Conservation (phyloP, 1,140 invertebrate species). For the Zophobas atratus region DNA sequence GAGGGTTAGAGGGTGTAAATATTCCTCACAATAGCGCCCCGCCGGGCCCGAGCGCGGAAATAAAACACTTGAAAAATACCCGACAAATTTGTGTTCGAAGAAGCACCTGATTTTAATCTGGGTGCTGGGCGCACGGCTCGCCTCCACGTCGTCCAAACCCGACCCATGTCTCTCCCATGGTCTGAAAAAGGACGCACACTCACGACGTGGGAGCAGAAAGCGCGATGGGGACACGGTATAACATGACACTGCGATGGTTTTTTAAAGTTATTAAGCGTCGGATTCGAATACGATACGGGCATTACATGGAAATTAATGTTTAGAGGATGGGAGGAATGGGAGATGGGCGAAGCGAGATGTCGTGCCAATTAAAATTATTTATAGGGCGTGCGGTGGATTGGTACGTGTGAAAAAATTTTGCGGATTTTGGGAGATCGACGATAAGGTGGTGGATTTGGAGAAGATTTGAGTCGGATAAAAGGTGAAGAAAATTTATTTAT, state of each 20-base stretch:
- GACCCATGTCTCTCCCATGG: not conserved
- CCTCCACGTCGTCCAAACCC: slow-evolving; percentile 1
- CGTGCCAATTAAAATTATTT: slow-evolving; percentile 37
- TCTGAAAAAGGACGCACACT: slow-evolving; percentile 23
- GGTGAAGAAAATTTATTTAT: not conserved
- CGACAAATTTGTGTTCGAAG: slow-evolving; percentile 62
- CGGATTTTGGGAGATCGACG: too few species aligned
- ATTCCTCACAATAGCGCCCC: slow-evolving; percentile 62
- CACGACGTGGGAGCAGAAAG: slow-evolving; percentile 16
- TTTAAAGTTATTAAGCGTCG: slow-evolving; percentile 54
- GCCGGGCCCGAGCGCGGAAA: slow-evolving; percentile 57
- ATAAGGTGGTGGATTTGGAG: too few species aligned
- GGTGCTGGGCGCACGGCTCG: slow-evolving; percentile 16
- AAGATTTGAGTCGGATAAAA: too few species aligned
- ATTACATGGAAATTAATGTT: slow-evolving; percentile 54
- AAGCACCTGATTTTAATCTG: slow-evolving; percentile 54
- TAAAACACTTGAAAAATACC: slow-evolving; percentile 60
- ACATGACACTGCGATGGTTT: slow-evolving; percentile 57
- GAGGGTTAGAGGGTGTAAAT: slow-evolving; percentile 63
- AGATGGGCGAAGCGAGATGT: slow-evolving; percentile 15
- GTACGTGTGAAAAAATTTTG: slow-evolving; percentile 11
- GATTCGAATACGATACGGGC: slow-evolving; percentile 54
- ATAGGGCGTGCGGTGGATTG: slow-evolving; percentile 1
- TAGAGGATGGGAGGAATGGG: slow-evolving; percentile 39
- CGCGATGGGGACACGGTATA: slow-evolving; percentile 48